Base-by-base conservation (phyloP, 1,140 invertebrate species). In the Zaprionus inermis region DNA sequence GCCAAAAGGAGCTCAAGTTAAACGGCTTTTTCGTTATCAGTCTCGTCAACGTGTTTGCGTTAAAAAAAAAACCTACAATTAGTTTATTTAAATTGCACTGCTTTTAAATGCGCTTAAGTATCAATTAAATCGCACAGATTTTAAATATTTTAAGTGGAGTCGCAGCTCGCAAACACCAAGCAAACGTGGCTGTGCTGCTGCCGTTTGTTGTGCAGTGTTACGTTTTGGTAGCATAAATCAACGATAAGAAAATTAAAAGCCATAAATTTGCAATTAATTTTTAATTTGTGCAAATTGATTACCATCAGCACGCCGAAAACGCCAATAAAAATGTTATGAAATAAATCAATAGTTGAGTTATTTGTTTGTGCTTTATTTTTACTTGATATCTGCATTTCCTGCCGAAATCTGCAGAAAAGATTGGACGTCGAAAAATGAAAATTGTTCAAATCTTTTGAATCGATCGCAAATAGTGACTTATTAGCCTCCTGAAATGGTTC, bases 221-320 rank as follows among this genome's bases (percentile, higher is more conserved):
- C 28, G n/a, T 57, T 58, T 59, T 74, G 61, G 49, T 66, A 59
- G 61, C 79, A 90, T 86, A 90, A 90, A 80, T 90, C 86, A 90
- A 52, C 72, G 79, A 78, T 86, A 90, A 80, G 77, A 81, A 90
- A 90, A 86, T 90, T 90, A 90, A 90, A 90, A 79, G 86, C 86
- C 72, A 90, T 90, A 90, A 90, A 90, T 90, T 90, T 83, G 76
- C 86, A 90, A 90, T 90, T 90, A 90, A 90, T 83, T 90, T 90
- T 90, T 86, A 90, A 86, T 90, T 90, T 89, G 83, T 78, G 80
- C 80, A 89, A 89, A 84, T 88, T 84, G 84, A 88, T 83, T 71
- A 86, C 55, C 77, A 83, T 83, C 80, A 84, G 83, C 54, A 79
- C 67, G 69, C 65, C 65, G 65, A 70, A 77, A 80, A 82, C 55